phyloP scores from a whole-genome alignment of 2,888 invertebrate species.

The Hetaerina titia region DNA sequence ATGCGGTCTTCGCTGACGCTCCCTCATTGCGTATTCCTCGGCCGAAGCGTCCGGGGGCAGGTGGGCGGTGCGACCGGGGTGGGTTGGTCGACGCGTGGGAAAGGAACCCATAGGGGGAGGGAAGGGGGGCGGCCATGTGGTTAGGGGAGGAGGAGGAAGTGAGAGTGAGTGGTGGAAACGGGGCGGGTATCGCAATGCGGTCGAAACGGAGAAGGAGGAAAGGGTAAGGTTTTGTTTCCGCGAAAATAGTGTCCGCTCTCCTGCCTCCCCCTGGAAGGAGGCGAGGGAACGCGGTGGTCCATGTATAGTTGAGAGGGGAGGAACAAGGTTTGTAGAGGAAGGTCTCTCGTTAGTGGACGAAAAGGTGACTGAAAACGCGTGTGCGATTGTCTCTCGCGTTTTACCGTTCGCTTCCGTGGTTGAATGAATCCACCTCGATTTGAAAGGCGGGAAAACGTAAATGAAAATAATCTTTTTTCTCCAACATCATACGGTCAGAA shows the following conservation, averaged over 20 bases:
- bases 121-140: neutral
- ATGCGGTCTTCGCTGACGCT: constrained; percentile 62
- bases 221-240: neutral
- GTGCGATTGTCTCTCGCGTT: no score
- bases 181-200: constrained; percentile 38
- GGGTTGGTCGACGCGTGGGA: constrained; percentile 52
- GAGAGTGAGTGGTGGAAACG: constrained; percentile 27
- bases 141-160: neutral
- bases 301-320: no score
- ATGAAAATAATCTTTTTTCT: no score
- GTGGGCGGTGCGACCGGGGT: constrained; percentile 44
- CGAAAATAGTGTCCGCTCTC: constrained; percentile 5
- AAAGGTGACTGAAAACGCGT: no score
- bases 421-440: no score
- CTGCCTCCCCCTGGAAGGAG: neutral
- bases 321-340: no score
- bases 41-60: constrained; percentile 20
- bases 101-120: constrained; percentile 3
- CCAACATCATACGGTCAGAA: no score
- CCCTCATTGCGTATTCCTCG: constrained; percentile 57
- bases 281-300: neutral
- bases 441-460: neutral
- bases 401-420: no score
- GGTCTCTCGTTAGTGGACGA: no score
- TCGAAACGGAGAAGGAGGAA: neutral